phyloP scores from a whole-genome alignment of 2,797 vertebrate genomes.

The Pseudochirops cupreus region DNA sequence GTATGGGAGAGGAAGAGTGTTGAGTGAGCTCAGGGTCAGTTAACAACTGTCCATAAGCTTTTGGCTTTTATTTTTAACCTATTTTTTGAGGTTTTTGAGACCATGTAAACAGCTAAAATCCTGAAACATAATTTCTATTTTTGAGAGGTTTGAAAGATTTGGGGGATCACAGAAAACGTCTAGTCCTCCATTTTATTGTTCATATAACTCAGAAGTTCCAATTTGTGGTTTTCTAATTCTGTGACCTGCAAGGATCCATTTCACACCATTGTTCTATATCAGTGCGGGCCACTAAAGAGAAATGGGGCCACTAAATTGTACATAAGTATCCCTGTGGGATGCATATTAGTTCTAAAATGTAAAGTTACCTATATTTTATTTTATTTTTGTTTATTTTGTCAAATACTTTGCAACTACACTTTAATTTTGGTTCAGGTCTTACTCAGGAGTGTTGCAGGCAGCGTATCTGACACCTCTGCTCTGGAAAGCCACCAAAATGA shows the following conservation, averaged over 20 bases:
- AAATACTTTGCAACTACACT: neutral
- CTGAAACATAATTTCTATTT: neutral
- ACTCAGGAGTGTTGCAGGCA: neutral
- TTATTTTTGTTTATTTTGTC: neutral
- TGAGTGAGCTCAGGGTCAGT: neutral
- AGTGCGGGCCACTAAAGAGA: neutral
- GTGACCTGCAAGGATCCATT: neutral
- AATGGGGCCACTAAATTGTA: neutral
- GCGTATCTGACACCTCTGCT: neutral
- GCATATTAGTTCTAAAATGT: neutral
- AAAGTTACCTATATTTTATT: neutral
- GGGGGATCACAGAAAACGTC: neutral
- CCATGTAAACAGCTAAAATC: neutral
- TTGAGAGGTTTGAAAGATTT: neutral
- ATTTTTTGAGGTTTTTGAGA: neutral
- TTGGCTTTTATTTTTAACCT: neutral
- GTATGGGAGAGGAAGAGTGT: neutral
- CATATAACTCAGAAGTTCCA: neutral
- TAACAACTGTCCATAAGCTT: neutral
- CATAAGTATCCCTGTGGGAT: neutral
- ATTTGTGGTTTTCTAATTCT: neutral
- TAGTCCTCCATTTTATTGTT: neutral
- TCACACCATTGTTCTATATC: neutral
- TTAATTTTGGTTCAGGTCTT: neutral
- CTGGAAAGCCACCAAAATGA: neutral